Conservation (phyloP, 2,888 invertebrate genomes). For the Dascillus cervinus region DNA sequence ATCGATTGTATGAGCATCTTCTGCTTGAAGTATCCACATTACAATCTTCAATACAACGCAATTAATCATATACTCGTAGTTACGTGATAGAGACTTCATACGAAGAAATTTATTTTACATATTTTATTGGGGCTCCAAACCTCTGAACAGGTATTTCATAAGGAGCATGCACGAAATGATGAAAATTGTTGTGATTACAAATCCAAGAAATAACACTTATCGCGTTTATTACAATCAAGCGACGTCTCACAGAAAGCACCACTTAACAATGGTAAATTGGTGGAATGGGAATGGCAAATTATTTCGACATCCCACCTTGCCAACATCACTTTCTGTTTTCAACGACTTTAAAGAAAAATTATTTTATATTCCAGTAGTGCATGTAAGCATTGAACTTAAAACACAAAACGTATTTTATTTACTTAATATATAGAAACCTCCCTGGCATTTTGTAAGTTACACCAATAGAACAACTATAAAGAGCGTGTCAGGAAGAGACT, state of each 20-base stretch:
- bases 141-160: constrained; percentile 46
- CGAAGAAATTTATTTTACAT: constrained; percentile 56
- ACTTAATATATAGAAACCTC: constrained; percentile 49
- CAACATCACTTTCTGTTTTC: constrained; percentile 54
- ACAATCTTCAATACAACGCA: constrained; percentile 1
- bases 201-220: constrained; percentile 43
- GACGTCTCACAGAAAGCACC: constrained; percentile 49
- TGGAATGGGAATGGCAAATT: constrained; percentile 55
- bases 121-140: constrained; percentile 58
- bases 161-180: constrained; percentile 50
- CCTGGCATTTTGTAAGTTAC: constrained; percentile 68
- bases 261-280: constrained; percentile 63
- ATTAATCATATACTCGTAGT: constrained; percentile 29
- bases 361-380: constrained; percentile 63
- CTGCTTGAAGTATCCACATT: constrained; percentile 44
- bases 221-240: constrained; percentile 69
- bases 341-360: constrained; percentile 56
- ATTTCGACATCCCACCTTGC: constrained; percentile 60
- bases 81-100: constrained; percentile 48
- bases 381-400: constrained; percentile 45
- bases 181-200: constrained; percentile 55
- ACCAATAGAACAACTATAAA: constrained; percentile 50
- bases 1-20: constrained; percentile 49
- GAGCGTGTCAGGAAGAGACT: constrained; percentile 65
- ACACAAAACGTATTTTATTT: constrained; percentile 6